phyloP scores from a whole-genome alignment of 2,797 vertebrate species.

The Myotis daubentonii region DNA sequence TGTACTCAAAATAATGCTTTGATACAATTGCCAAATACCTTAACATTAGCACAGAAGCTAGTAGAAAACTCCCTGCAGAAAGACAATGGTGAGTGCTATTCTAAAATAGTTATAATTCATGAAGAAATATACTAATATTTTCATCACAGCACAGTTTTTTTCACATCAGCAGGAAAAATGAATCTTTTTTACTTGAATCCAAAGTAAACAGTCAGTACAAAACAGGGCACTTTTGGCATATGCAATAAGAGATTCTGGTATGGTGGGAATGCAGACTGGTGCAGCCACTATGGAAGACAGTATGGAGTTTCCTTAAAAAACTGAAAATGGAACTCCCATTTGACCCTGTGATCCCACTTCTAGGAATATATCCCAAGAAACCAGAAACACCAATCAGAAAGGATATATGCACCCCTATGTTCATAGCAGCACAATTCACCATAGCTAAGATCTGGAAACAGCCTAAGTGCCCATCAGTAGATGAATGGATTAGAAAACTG shows the following conservation, averaged over 20 bases:
- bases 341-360: too few species aligned
- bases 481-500: too few species aligned
- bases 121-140: constrained; percentile 55
- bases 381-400: too few species aligned
- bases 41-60: constrained; percentile 45
- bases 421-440: too few species aligned
- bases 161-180: not conserved
- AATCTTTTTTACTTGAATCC: not conserved
- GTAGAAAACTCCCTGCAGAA: constrained; percentile 59
- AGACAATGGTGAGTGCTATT: constrained; percentile 40
- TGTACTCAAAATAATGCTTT: constrained; percentile 63
- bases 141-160: constrained; percentile 61
- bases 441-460: too few species aligned
- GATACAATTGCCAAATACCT: constrained; percentile 42
- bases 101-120: constrained; percentile 59
- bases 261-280: too few species aligned
- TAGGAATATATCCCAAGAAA: too few species aligned
- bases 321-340: too few species aligned
- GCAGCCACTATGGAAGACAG: too few species aligned
- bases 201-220: not conserved
- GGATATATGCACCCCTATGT: too few species aligned
- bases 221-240: not conserved
- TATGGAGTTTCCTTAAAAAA: too few species aligned
- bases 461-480: too few species aligned
- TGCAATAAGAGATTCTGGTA: not conserved